Conservation (phyloP, 2,113 vertebrate genomes). For the Menura novaehollandiae region DNA sequence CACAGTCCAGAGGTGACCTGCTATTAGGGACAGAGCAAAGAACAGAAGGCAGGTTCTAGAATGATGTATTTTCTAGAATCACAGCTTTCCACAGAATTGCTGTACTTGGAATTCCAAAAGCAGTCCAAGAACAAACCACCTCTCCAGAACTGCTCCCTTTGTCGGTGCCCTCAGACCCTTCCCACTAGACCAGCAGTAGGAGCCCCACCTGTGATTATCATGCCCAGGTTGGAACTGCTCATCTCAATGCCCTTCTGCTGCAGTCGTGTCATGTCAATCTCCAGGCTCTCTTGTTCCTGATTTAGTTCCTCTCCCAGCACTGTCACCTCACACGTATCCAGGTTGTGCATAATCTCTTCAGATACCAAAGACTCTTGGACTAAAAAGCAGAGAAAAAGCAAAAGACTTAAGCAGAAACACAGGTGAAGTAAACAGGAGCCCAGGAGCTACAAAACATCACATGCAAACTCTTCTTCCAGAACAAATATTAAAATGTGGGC, state of each 20-base stretch:
- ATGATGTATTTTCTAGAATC: background rate
- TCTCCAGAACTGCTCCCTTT: background rate
- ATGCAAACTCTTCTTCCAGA: background rate
- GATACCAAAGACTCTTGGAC: slow-evolving; percentile 97
- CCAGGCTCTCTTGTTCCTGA: slow-evolving; percentile 89
- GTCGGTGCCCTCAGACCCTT: background rate
- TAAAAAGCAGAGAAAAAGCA: slow-evolving; percentile 42
- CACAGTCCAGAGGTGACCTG: background rate
- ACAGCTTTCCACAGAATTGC: background rate
- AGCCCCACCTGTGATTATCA: slow-evolving; percentile 85
- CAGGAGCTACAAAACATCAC: background rate
- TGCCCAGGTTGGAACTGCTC: slow-evolving; percentile 86
- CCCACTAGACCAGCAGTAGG: background rate
- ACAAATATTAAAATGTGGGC: background rate
- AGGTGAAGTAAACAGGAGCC: background rate
- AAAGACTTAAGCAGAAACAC: background rate
- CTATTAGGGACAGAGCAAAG: background rate
- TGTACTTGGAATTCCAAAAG: background rate
- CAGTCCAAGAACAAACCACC: too few species aligned
- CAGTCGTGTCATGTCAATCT: slow-evolving; percentile 83
- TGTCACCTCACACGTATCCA: slow-evolving; percentile 91
- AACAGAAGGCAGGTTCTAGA: background rate
- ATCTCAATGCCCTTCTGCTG: slow-evolving; percentile 89
- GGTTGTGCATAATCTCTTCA: slow-evolving; percentile 97
- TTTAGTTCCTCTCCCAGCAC: slow-evolving; percentile 91